Base-by-base conservation (phyloP, 2,888 invertebrate species). In the Pinctada fucata region DNA sequence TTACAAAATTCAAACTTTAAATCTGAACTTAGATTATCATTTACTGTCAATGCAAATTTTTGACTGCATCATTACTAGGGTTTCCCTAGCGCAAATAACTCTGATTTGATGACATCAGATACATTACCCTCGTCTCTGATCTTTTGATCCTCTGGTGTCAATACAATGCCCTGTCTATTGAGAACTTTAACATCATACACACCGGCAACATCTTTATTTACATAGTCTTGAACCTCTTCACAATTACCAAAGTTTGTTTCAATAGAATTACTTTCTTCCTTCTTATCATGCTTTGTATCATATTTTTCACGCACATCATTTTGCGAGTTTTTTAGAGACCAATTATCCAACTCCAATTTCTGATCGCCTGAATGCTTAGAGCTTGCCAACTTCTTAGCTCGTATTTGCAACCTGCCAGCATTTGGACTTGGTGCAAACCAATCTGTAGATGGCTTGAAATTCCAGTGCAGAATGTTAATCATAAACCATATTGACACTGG, bases 111-210 rank as follows among this genome's bases (percentile, higher is more conserved):
- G 31, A 31, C 31, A 31, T 31, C 31, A 31, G 31, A 31, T 31
- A 16, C 45, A 76, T 66, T 80, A 13, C 98, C 99, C 87, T 95
- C 95, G 87, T 97, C 96, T 78, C 90, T 87, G 10, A 84, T 79
- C n/a, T 85, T 83, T 77, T 91, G 90, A 78, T 92, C 92, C 58
- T 89, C 86, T 6, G 85, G 82, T 31, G 86, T 86, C 4, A 83
- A 77, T 0, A 91, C 84, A 64, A 86, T 75, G 3, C 88, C 90
- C 51, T 92, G 78, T 50, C 84, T 82, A 63, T 84, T 78, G 16
- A 91, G 79, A 48, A 79, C 77, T 13, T 82, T 79, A 6, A 76
- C 45, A 72, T 84, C 82, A 79, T 86, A 86, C 6, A 75, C 16
- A 10, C 72, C 47, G 16, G 52, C 72, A 1, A 75, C 58, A 8